Base-by-base conservation (phyloP, 2,797 vertebrate species). In the Rhinoraja longicauda region DNA sequence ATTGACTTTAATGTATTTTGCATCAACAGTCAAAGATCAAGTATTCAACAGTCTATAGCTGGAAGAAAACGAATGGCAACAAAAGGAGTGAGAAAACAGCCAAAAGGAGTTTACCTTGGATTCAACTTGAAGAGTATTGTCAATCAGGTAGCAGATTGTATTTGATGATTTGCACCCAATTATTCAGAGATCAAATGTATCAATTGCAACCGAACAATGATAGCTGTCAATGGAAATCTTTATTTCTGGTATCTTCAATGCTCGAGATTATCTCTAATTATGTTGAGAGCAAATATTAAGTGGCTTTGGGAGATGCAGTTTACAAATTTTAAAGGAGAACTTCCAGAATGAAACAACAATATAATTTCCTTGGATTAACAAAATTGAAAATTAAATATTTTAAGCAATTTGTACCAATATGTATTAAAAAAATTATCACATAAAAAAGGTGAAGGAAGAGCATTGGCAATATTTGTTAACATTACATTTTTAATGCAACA, bases 81-180 rank as follows among this genome's bases (percentile, higher is more conserved):
- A 13, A 81, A 93, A 64, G 62, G 2, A 21, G 19, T 84, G 84
- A 93, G 84, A 70, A 84, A 93, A 57, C 93, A 95, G 93, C 95
- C 96, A 78, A 96, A 94, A 94, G 96, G 96, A 67, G 94, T 97
- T 76, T 93, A 94, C 77, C 93, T 97, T 90, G 94, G 95, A 32
- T 97, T 96, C 94, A 96, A 97, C 94, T 97, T 97, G 93, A 95
- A 94, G 0, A 96, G 95, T 0, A 94, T 95, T 93, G 95, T 95
- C 93, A 96, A 97, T 95, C 96, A 96, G 96, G 96, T 97, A 96
- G 1, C n/a, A 53, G 5, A 92, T 57, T 91, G 12, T 75, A n/a
- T 53, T 17, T 73, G 24, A 36, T 62, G 3, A 19, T 21, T 21
- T 21, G 19, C 24, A 24, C n/a, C n/a, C 4, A 73, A 2, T 7